These are phyloP conservation scores for Antennarius striatus DNA, from an alignment of 2,113 vertebrate species.

Conservation along the genomic window DNA sequence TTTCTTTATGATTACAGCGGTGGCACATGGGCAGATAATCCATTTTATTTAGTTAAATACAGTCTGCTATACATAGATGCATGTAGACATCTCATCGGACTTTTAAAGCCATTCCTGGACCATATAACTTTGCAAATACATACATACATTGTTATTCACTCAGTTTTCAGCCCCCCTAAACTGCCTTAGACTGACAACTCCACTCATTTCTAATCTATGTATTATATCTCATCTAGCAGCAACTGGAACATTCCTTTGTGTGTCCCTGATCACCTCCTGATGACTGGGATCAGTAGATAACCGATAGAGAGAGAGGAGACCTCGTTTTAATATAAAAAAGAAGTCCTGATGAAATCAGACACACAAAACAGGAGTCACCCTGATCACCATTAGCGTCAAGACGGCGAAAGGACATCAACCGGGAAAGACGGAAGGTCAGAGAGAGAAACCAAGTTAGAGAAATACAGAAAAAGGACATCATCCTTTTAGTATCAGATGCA, in stretches of 20 bases:
- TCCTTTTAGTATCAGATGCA: slow-evolving; percentile 17
- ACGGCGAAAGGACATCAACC: slow-evolving; percentile 41
- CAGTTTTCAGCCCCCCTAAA: slow-evolving; percentile 10
- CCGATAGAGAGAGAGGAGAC: slow-evolving; percentile 32
- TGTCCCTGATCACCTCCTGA: slow-evolving; percentile 59
- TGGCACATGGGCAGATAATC: slow-evolving; percentile 62
- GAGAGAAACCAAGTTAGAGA: slow-evolving; percentile 27
- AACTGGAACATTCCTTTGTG: slow-evolving; percentile 45
- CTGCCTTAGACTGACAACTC: slow-evolving; percentile 24
- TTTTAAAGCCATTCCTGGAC: neutral
- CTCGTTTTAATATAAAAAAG: slow-evolving; percentile 60
- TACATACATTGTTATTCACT: neutral
- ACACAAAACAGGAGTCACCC: slow-evolving; percentile 43
- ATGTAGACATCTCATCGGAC: neutral
- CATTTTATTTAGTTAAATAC: slow-evolving; percentile 26
- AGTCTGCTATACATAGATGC: neutral
- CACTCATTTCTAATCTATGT: neutral
- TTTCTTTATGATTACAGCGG: slow-evolving; percentile 57
- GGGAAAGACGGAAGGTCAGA: slow-evolving; percentile 16
- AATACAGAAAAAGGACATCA: neutral
- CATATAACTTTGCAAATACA: slow-evolving; percentile 14
- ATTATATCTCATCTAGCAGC: slow-evolving; percentile 38
- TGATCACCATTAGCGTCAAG: slow-evolving; percentile 35
- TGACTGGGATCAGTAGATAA: slow-evolving; percentile 55
- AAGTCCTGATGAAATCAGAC: slow-evolving; percentile 52